These are phyloP conservation scores for Arenicola marina DNA, from an alignment of 2,888 invertebrate species.

Conservation along the genomic window DNA sequence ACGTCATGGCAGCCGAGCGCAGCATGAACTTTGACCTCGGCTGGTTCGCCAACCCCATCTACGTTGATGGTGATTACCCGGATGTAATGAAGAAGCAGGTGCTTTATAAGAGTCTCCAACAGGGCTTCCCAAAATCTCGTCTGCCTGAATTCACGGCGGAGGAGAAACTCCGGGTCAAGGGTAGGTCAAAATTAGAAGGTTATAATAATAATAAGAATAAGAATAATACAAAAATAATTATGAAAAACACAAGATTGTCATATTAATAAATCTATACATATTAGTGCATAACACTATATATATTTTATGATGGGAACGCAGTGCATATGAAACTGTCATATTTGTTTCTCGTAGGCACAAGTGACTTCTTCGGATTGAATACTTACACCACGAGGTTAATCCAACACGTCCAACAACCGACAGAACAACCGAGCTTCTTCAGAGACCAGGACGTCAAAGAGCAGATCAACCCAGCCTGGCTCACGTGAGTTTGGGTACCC, in stretches of 20 bases:
- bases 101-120: constrained; percentile 23
- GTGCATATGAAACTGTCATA: no score
- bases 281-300: no score
- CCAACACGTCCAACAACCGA: neutral
- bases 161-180: constrained; percentile 30
- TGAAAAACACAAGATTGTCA: no score
- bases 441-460: constrained; percentile 21
- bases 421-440: constrained; percentile 14
- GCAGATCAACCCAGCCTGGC: constrained; percentile 4
- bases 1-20: constrained; percentile 28
- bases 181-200: constrained; percentile 5
- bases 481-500: neutral
- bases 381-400: constrained; percentile 66
- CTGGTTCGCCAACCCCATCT: constrained; percentile 35
- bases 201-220: no score
- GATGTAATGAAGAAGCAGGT: constrained; percentile 31
- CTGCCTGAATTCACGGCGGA: constrained; percentile 37
- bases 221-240: no score
- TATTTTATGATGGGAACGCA: no score
- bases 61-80: constrained; percentile 33
- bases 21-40: constrained; percentile 30
- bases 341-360: constrained; percentile 61
- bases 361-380: constrained; percentile 75
- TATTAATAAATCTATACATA: no score
- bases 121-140: constrained; percentile 30